Evolutionary conservation across 2,888 invertebrate species (phyloP).

Genomic region (Galeopsomyia nigrocyanea): DNA sequence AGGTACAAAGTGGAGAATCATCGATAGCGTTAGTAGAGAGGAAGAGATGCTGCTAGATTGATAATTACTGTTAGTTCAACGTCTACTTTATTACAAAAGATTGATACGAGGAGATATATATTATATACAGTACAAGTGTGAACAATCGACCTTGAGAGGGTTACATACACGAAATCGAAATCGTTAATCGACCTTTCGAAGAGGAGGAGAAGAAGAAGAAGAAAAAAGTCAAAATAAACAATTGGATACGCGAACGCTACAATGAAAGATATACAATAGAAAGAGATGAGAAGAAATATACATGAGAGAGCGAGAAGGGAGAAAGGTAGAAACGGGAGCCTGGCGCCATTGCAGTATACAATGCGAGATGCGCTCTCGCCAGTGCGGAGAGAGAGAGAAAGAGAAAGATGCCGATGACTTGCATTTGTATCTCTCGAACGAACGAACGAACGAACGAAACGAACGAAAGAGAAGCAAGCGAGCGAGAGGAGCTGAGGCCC

Average conservation of each 20-base stretch:
- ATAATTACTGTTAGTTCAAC: conserved; percentile 17
- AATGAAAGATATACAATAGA: not conserved
- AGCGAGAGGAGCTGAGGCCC: conserved; percentile 43
- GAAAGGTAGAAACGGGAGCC: conserved; percentile 61
- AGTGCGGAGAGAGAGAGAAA: too few relatives aligned
- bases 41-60: conserved; percentile 37
- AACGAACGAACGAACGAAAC: conserved; percentile 5
- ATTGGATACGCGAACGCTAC: conserved; percentile 16
- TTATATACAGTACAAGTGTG: too few relatives aligned
- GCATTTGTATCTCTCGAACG: conserved; percentile 59
- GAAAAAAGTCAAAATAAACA: not conserved
- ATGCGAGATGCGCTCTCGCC: not conserved
- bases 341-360: conserved; percentile 66
- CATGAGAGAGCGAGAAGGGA: conserved; percentile 40
- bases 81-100: too few relatives aligned
- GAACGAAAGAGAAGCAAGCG: conserved; percentile 11
- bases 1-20: not conserved
- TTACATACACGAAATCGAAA: conserved; percentile 47
- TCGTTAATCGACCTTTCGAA: conserved; percentile 46
- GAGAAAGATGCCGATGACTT: conserved; percentile 61
- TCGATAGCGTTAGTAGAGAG: not conserved
- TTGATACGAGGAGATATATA: too few relatives aligned
- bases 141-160: too few relatives aligned
- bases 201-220: not conserved
- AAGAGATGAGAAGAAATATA: conserved; percentile 42